These are phyloP conservation scores for Euclidia mi DNA, from an alignment of 2,888 invertebrate genomes.

Conservation along the genomic window DNA sequence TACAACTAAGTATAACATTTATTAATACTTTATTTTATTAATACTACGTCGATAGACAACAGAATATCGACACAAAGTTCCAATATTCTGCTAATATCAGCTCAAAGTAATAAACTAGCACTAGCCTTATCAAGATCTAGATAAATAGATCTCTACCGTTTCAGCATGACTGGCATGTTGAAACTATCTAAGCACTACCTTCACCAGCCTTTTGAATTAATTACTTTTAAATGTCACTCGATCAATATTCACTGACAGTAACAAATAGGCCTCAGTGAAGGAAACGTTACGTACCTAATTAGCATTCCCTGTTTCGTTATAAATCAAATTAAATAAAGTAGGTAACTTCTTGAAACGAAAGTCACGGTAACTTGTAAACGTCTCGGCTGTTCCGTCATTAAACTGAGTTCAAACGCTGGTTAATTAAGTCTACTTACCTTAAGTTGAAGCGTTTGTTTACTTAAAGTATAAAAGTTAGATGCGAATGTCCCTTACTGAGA, in stretches of 20 bases:
- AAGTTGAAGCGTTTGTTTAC: conserved; percentile 50
- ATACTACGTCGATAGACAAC: too few species aligned
- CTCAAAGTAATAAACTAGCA: too few species aligned
- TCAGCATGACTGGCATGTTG: too few species aligned
- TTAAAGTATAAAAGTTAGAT: conserved; percentile 42
- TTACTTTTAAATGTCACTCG: conserved; percentile 7
- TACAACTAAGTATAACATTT: too few species aligned
- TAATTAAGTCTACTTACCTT: conserved; percentile 61
- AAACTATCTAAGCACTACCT: conserved; percentile 6
- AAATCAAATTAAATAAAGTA: conserved; percentile 29
- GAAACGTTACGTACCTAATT: neutral
- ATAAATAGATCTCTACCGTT: too few species aligned
- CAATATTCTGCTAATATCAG: too few species aligned
- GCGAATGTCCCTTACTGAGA: conserved; percentile 19
- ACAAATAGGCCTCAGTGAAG: neutral
- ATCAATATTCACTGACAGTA: conserved; percentile 1
- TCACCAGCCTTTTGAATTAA: conserved; percentile 3
- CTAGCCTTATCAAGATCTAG: too few species aligned
- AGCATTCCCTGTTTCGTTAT: conserved; percentile 12
- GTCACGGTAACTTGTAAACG: conserved; percentile 51
- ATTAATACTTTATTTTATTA: too few species aligned
- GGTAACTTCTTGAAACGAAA: conserved; percentile 32
- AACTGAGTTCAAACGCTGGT: conserved; percentile 57
- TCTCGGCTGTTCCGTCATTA: conserved; percentile 55
- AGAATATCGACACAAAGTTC: too few species aligned